phyloP scores from a whole-genome alignment of 2,888 invertebrate species.

The Acronicta aceris region DNA sequence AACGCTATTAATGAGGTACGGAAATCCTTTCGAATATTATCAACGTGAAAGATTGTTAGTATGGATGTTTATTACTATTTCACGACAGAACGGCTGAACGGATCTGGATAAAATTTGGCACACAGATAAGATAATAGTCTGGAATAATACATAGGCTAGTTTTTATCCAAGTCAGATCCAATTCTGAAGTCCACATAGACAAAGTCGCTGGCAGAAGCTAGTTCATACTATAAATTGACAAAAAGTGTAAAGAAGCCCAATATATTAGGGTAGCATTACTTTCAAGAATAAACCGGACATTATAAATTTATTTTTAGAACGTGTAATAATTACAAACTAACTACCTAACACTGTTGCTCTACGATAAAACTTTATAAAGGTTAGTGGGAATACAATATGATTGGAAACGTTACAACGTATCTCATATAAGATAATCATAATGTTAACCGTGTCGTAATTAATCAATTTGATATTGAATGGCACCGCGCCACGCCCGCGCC shows the following conservation, averaged over 20 bases:
- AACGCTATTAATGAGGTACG: no score
- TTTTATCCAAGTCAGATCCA: no score
- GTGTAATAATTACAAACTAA: background rate
- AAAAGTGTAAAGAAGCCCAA: background rate
- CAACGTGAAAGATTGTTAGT: no score
- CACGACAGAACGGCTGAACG: no score
- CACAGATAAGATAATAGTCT: no score
- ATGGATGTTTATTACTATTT: no score
- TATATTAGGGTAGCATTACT: constrained; percentile 13
- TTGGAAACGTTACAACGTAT: constrained; percentile 18
- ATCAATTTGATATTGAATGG: constrained; percentile 33
- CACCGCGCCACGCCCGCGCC: constrained; percentile 11
- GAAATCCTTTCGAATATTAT: no score
- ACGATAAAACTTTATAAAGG: background rate
- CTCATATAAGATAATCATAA: constrained; percentile 20
- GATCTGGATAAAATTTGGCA: no score
- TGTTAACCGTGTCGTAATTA: constrained; percentile 32
- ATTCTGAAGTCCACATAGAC: no score
- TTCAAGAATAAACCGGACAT: constrained; percentile 5
- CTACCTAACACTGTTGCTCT: background rate
- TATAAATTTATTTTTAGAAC: background rate
- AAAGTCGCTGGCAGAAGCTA: no score
- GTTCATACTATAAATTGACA: background rate
- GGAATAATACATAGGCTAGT: no score
- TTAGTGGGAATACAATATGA: constrained; percentile 10